phyloP scores from a whole-genome alignment of 1,140 invertebrate genomes.

The Bombyx mandarina region DNA sequence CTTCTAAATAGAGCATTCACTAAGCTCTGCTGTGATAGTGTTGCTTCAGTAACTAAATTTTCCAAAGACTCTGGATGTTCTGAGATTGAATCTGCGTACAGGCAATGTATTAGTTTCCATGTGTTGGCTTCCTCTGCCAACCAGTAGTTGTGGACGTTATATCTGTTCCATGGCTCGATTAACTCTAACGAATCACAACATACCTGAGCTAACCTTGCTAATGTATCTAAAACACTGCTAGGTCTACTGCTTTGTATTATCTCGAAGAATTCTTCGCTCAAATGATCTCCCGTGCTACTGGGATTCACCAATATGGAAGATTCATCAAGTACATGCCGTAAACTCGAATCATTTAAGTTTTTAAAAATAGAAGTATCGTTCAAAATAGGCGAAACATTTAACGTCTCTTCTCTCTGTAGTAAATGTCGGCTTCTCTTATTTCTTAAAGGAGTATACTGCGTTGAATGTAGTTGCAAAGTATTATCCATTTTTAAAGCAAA shows the following conservation, averaged over 20 bases:
- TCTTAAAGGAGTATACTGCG: slow-evolving; percentile 43
- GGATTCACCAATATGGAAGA: slow-evolving; percentile 44
- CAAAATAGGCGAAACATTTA: slow-evolving; percentile 56
- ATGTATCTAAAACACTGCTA: slow-evolving; percentile 52
- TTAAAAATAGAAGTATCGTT: slow-evolving; percentile 60
- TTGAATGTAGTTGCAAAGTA: slow-evolving; percentile 31
- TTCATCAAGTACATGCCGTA: slow-evolving; percentile 57
- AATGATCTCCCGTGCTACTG: slow-evolving; percentile 43
- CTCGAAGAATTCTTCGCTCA: slow-evolving; percentile 60
- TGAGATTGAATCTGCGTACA: slow-evolving; percentile 83
- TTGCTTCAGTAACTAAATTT: slow-evolving; percentile 60
- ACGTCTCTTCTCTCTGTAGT: slow-evolving; percentile 46
- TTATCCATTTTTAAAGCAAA: slow-evolving; percentile 1
- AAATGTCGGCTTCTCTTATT: slow-evolving; percentile 41
- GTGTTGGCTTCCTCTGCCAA: slow-evolving; percentile 87
- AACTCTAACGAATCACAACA: slow-evolving; percentile 63
- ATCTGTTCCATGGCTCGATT: slow-evolving; percentile 64
- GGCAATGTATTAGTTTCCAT: slow-evolving; percentile 85
- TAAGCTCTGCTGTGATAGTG: slow-evolving; percentile 55
- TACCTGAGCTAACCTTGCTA: slow-evolving; percentile 58
- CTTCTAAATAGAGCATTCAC: slow-evolving; percentile 57
- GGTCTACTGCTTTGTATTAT: slow-evolving; percentile 60
- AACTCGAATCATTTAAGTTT: slow-evolving; percentile 60
- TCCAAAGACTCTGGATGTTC: slow-evolving; percentile 68
- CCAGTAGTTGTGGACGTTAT: slow-evolving; percentile 74